phyloP scores from a whole-genome alignment of 2,113 vertebrate species.

The Columba livia region DNA sequence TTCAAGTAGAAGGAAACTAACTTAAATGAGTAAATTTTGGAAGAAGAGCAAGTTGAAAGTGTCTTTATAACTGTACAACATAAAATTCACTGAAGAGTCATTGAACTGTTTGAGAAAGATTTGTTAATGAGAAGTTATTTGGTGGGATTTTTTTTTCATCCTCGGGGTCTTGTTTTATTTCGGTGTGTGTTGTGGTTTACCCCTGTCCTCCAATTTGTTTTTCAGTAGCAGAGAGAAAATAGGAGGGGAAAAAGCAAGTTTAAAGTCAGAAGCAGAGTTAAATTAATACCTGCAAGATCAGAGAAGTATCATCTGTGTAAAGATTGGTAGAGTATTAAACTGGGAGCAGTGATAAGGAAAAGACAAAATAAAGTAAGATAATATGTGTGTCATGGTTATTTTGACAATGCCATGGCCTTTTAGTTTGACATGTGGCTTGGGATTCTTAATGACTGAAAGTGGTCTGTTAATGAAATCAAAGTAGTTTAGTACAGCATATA shows the following conservation, averaged over 20 bases:
- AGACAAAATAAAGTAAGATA: neutral
- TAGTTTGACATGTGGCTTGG: neutral
- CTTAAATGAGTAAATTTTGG: neutral
- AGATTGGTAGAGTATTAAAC: neutral
- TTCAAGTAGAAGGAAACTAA: neutral
- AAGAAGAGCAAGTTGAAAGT: neutral
- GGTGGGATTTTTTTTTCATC: neutral
- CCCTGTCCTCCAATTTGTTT: neutral
- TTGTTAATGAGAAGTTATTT: neutral
- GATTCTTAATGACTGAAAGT: neutral
- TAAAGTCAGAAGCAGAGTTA: neutral
- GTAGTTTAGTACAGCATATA: neutral
- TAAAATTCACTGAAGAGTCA: neutral
- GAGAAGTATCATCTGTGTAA: neutral
- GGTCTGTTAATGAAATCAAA: neutral
- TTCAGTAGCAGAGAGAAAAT: neutral
- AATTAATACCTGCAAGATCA: neutral
- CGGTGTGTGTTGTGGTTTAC: neutral
- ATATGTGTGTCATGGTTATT: neutral
- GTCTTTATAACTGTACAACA: neutral
- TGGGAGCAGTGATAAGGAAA: neutral
- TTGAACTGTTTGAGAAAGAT: neutral
- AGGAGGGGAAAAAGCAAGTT: neutral
- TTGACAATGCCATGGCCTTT: neutral
- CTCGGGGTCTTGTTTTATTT: neutral